These are phyloP conservation scores for Macrobrachium rosenbergii DNA, from an alignment of 1,140 invertebrate genomes.

Conservation along the genomic window DNA sequence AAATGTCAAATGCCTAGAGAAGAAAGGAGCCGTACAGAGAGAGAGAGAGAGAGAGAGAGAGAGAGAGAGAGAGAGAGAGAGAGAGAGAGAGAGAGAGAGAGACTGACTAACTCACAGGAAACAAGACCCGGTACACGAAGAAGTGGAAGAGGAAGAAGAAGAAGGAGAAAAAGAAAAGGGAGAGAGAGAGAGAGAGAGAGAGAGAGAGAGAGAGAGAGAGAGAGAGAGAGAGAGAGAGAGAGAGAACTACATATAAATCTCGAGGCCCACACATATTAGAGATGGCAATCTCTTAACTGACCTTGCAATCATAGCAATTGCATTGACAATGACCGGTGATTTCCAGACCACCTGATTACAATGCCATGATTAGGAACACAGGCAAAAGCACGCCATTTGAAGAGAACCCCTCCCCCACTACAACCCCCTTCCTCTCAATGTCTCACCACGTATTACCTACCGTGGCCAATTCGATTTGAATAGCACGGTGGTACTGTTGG, in stretches of 20 bases:
- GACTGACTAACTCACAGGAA: constrained; percentile 16
- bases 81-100: constrained; percentile 7
- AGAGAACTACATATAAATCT: neutral
- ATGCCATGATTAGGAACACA: too few relatives aligned
- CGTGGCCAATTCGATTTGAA: too few relatives aligned
- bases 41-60: constrained; percentile 7
- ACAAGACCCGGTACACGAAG: neutral
- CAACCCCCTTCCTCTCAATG: neutral
- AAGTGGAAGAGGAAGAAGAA: neutral
- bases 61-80: neutral
- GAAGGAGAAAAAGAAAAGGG: neutral
- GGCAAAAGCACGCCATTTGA: too few relatives aligned
- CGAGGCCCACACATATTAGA: neutral
- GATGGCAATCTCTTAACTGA: neutral
- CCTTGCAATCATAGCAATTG: too few relatives aligned
- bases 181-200: constrained; percentile 21
- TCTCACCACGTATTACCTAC: neutral
- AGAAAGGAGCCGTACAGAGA: neutral
- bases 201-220: constrained; percentile 27
- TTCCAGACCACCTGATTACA: too few relatives aligned
- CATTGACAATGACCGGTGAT: too few relatives aligned
- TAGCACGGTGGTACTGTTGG: too few relatives aligned
- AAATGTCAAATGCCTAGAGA: too few relatives aligned
- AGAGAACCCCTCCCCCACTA: neutral
- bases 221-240: constrained; percentile 8